Base-by-base conservation (phyloP, 2,113 vertebrate genomes). In the Tachuris rubrigastra region DNA sequence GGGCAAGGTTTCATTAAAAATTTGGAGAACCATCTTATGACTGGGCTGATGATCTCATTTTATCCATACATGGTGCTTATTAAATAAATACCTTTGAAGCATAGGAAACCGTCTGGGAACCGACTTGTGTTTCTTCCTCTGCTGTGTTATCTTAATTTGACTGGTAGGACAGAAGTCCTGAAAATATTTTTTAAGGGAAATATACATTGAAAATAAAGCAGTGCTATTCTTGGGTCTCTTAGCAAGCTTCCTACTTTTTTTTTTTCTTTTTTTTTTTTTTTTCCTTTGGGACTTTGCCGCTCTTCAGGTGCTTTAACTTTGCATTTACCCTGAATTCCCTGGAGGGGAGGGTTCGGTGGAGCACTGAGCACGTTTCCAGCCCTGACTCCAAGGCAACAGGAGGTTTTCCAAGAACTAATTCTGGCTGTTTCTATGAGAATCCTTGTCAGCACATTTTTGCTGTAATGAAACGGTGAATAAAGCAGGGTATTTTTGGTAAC, bases 21-120 rank as follows among this genome's bases (percentile, higher is more conserved):
- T 75, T 10, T 84, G 96, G 93, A 96, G 95, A 94, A 56, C 65
- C n/a, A 18, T 88, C 72, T 78, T 52, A 78, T 90, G 95, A 86
- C 83, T 94, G 35, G 89, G 85, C n/a, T 89, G 95, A 53, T 97
- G 95, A 96, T 69, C 95, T 96, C 93, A 90, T 90, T 94, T 96
- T 72, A 95, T 89, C 95, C 95, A 94, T 94, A 68, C 90, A 33
- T 81, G 88, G 92, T 63, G 41, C 65, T 93, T 93, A 88, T 89
- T 94, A 96, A 96, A 71, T 73, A 95, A 96, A 87, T 95, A 86
- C 66, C 87, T 96, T 90, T 95, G 92, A 95, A 96, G 83, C 69
- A 6, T 46, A 96, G 92, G 95, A 89, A 92, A 46, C 68, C 0
- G 52, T 55, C 92, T 96, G 95, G 88, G 88, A 94, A 72, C 90